Evolutionary conservation across 2,888 invertebrate species (phyloP).

Genomic region (Allophyes oxyacanthae): DNA sequence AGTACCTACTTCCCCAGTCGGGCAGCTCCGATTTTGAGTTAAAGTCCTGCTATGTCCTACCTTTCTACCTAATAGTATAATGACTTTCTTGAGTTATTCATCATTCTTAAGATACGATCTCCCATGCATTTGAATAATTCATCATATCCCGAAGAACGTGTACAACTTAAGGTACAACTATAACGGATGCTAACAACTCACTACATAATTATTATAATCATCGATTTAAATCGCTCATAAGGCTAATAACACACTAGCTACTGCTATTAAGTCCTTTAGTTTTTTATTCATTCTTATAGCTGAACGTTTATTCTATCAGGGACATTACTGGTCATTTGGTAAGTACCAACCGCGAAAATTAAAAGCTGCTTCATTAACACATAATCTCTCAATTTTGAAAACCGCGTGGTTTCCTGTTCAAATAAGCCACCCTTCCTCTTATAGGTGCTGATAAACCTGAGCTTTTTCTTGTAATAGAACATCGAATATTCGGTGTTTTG

Average conservation of each 20-base stretch:
- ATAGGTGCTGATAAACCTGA: too few species aligned
- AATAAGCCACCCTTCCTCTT: too few species aligned
- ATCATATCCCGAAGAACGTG: conserved; percentile 19
- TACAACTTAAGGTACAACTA: neutral
- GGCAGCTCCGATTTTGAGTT: too few species aligned
- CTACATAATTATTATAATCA: conserved; percentile 42
- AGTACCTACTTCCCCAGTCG: too few species aligned
- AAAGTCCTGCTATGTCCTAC: too few species aligned
- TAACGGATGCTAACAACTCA: conserved; percentile 33
- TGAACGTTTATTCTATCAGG: neutral
- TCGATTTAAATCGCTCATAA: conserved; percentile 26
- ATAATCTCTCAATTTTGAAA: too few species aligned
- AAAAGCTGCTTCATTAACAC: too few species aligned
- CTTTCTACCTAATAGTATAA: conserved; percentile 19
- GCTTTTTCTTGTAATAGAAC: too few species aligned
- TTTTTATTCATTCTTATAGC: conserved; percentile 12
- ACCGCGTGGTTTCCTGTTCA: too few species aligned
- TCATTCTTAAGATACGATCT: conserved; percentile 38
- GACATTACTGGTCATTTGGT: neutral
- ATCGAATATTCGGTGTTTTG: too few species aligned
- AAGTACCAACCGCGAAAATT: too few species aligned
- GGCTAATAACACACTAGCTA: conserved; percentile 20
- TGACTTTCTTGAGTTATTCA: conserved; percentile 19
- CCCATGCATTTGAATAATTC: conserved; percentile 46
- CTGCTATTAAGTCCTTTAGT: conserved; percentile 2